These are phyloP conservation scores for Myotis myotis DNA, from an alignment of 2,797 vertebrate genomes.

Conservation along the genomic window DNA sequence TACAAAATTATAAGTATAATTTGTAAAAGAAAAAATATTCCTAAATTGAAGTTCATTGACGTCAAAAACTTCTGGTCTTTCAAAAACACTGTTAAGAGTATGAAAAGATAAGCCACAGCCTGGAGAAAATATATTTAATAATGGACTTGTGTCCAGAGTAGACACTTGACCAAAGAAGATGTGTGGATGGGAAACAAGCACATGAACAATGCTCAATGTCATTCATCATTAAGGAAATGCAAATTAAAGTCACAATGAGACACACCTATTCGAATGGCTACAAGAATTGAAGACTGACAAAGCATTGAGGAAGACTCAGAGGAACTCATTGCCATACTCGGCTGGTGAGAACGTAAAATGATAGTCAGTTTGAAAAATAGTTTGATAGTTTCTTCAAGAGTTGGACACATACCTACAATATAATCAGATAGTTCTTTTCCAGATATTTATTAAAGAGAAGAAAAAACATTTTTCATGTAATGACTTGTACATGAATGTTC, in stretches of 20 bases:
- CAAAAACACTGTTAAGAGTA: background rate
- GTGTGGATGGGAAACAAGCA: background rate
- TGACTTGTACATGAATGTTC: background rate
- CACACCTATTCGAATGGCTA: background rate
- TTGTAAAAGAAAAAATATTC: background rate
- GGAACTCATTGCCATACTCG: rapidly evolving
- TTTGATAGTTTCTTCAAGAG: background rate
- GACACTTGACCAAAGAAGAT: background rate
- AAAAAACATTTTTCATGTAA: background rate
- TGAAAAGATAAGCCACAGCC: background rate
- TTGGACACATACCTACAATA: background rate
- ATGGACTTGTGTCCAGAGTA: background rate
- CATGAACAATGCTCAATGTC: background rate
- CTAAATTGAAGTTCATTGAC: background rate
- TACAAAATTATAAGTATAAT: background rate
- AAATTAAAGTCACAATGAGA: background rate
- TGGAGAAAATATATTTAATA: background rate
- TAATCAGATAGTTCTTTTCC: background rate
- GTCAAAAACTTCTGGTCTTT: background rate
- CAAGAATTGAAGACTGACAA: background rate
- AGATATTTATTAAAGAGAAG: background rate
- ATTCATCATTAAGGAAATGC: background rate
- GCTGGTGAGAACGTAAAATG: background rate
- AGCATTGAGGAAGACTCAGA: background rate
- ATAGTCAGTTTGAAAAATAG: background rate